Evolutionary conservation across 2,113 vertebrate genomes (phyloP), one percentile per base, ranked within the genome.

Genomic region (Glaucomys volans): DNA sequence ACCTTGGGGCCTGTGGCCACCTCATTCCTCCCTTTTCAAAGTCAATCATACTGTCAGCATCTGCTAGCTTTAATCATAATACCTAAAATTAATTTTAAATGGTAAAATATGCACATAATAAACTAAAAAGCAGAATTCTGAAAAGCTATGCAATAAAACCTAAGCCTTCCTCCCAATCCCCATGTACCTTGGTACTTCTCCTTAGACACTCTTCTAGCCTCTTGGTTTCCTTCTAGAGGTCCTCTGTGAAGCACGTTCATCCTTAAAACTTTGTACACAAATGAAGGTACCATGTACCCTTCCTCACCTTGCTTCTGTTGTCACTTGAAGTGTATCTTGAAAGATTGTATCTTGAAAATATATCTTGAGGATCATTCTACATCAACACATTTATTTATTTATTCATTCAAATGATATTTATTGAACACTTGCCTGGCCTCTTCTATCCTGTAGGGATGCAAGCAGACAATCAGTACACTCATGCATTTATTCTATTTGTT

Each of bases 291-390:
- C 16, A 11, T 4, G 13, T 7, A 40, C 12, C 3, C 24, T 67
- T 72, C 22, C 50, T 82, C 59, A 57, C 18, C 13, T 64, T 37
- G 26, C 32, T 17, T 22, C 37, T 42, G 35, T 42, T 79, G 17
- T 75, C 62, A 47, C 9, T 77, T 82, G 37, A 96, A 87, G 26
- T 82, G 40, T 24, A 50, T 57, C 37, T 84, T 52, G 30, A 74
- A 93, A 74, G 37, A 44, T 40, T 74, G 11, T 81, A 81, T 87
- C 18, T 54, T 75, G 9, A 66, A 87, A 81, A 11, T 74, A 62
- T 11, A 26, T 67, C 24, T 69, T 54, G 20, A 77, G 72, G 37
- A 42, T 88, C 64, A 57, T 75, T 91, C 50, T 35, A 37, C 24
- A 35, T 59, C 26, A 79, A 8, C 57, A 50, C 2, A 57, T 47